phyloP scores from a whole-genome alignment of 2,797 vertebrate species.

The Aselliscus stoliczkanus region DNA sequence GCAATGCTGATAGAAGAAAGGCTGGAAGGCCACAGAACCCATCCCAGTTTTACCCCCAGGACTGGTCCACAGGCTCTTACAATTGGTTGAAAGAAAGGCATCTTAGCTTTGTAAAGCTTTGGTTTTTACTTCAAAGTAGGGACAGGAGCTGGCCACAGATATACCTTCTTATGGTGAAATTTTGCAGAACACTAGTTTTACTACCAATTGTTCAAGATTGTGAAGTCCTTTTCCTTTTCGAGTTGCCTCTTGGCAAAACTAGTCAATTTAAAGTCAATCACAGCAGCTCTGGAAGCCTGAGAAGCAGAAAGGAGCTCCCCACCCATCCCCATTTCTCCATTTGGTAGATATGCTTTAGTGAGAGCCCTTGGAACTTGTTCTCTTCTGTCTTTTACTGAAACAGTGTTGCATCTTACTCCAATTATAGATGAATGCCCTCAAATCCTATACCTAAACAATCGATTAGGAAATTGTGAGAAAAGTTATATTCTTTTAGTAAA shows the following conservation, averaged over 20 bases:
- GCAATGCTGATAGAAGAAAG: not conserved
- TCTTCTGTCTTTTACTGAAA: not conserved
- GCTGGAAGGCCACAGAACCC: not conserved
- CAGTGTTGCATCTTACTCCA: too few species aligned
- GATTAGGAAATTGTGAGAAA: not conserved
- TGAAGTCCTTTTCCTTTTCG: constrained; percentile 39
- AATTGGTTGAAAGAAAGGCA: not conserved
- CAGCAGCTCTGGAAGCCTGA: not conserved
- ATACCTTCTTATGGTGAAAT: not conserved
- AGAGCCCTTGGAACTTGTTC: not conserved
- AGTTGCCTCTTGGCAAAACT: constrained; percentile 1
- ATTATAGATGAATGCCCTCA: not conserved
- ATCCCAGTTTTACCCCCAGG: not conserved
- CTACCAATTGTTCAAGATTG: not conserved
- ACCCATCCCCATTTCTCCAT: not conserved
- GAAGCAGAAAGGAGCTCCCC: not conserved
- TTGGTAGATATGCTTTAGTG: not conserved
- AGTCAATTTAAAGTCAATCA: not conserved
- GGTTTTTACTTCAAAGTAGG: not conserved
- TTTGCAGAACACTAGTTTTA: not conserved
- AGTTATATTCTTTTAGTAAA: constrained; percentile 2
- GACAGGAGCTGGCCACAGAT: accelerated
- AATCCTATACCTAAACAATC: not conserved
- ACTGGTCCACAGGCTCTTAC: not conserved
- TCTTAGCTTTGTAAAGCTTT: not conserved